These are phyloP conservation scores for Chiloscyllium punctatum DNA, from an alignment of 2,797 vertebrate genomes.

Conservation along the genomic window DNA sequence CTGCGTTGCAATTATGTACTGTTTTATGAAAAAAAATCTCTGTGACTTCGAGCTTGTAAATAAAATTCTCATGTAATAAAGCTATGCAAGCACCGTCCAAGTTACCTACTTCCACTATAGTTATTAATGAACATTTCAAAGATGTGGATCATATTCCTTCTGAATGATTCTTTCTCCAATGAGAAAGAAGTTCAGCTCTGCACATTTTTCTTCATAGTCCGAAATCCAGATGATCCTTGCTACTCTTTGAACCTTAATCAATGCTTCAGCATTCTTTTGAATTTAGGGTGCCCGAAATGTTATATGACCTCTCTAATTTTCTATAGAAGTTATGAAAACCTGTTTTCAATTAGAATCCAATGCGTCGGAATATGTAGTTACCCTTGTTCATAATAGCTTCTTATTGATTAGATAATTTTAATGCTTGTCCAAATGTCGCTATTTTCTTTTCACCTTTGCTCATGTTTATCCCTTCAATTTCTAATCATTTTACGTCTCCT, in stretches of 20 bases:
- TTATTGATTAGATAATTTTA: not conserved
- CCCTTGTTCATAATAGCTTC: not conserved
- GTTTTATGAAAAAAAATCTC: not conserved
- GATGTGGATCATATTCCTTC: not conserved
- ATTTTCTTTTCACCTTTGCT: not conserved
- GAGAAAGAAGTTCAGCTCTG: not conserved
- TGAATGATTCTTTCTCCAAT: not conserved
- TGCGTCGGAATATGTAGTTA: not conserved
- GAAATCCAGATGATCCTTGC: not conserved
- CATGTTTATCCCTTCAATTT: not conserved
- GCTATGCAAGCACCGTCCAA: not conserved
- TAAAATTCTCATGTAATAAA: not conserved
- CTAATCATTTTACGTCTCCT: not conserved
- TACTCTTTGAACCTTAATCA: not conserved
- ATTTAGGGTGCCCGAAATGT: not conserved
- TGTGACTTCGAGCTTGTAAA: not conserved
- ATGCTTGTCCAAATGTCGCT: not conserved
- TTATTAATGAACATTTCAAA: not conserved
- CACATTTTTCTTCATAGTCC: not conserved
- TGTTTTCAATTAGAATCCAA: slow-evolving; percentile 6
- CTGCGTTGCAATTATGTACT: not conserved
- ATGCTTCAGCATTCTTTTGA: not conserved
- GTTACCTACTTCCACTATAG: not conserved
- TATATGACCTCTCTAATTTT: not conserved
- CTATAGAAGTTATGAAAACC: not conserved